A percentile compares a stretch with the other conserved stretches of the same genome.
These are phyloP conservation scores for Gymnodraco acuticeps DNA, from an alignment of 2,797 vertebrate species.

Conservation along the genomic window DNA sequence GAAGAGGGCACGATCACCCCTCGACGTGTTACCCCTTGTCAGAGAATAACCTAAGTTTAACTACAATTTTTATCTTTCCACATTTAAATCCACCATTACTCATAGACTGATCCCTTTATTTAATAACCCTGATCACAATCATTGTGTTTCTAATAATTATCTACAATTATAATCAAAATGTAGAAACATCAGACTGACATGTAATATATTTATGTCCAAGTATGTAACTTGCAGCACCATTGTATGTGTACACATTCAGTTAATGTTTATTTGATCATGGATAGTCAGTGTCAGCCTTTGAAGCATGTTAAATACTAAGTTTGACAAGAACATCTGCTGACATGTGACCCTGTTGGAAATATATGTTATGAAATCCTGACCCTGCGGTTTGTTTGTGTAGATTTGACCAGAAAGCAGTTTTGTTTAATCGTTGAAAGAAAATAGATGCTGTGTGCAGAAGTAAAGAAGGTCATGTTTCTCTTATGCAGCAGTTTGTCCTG, in stretches of 20 bases:
- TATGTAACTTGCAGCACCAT: neutral
- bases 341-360: neutral
- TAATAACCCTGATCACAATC: no score
- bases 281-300: neutral
- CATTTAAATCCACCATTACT: no score
- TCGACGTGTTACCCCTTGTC: neutral
- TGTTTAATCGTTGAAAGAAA: neutral
- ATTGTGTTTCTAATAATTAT: no score
- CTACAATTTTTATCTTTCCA: no score
- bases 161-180: no score
- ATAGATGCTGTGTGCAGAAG: constrained; percentile 15
- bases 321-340: neutral
- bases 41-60: neutral
- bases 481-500: constrained; percentile 39
- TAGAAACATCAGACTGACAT: no score
- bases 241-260: neutral
- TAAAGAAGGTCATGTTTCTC: constrained; percentile 40
- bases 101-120: no score
- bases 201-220: neutral
- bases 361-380: neutral
- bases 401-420: constrained; percentile 1
- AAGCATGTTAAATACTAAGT: neutral
- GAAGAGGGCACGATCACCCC: neutral
- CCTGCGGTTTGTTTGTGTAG: neutral
- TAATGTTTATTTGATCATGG: neutral